Base-by-base conservation (phyloP, 2,797 vertebrate genomes). In the Eidolon dupreanum region DNA sequence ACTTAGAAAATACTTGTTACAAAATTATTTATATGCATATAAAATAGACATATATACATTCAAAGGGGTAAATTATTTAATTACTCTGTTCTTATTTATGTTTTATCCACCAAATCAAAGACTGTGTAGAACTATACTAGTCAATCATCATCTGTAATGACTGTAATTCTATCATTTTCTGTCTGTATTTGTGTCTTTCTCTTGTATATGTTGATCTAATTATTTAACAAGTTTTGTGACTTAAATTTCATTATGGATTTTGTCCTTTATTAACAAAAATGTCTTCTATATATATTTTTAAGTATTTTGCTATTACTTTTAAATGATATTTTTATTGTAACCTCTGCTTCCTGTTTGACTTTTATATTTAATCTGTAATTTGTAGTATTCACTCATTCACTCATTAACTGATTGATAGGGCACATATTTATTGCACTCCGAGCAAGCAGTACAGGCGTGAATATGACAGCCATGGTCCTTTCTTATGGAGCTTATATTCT, bases 331-430 rank as follows among this genome's bases (percentile, higher is more conserved):
- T 84, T 82, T 33, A 65, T 65, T 88, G 24, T 74, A 73, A 74
- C 19, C 2, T 73, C 46, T 57, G 15, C 49, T 82, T 81, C 73
- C n/a, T 59, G 16, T 78, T 55, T 93, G 65, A 31, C 46, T 66
- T 88, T 93, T 46, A 36, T 65, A 81, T 81, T 28, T 82, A 74
- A 46, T 75, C 77, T 88, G 31, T 88, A 43, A 93, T 74, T 73
- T 66, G 24, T 53, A 71, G 65, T 49, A 43, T 46, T 61, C 15
- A 51, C 28, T 78, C 59, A 66, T 75, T 84, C 11, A 79, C 16
- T 84, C 31, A 74, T n/a, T 78, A 28, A 33, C 65, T 88, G 53
- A 57, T 5, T 78, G 73, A 16, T 66, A 55, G 11, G 63, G 38
- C 1, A 13, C 17, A 0, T 43, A 16, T 38, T 66, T 74, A 63